Evolutionary conservation across 2,888 invertebrate species (phyloP), one percentile per base, ranked within the genome.

Genomic region (Uropetala carovei): DNA sequence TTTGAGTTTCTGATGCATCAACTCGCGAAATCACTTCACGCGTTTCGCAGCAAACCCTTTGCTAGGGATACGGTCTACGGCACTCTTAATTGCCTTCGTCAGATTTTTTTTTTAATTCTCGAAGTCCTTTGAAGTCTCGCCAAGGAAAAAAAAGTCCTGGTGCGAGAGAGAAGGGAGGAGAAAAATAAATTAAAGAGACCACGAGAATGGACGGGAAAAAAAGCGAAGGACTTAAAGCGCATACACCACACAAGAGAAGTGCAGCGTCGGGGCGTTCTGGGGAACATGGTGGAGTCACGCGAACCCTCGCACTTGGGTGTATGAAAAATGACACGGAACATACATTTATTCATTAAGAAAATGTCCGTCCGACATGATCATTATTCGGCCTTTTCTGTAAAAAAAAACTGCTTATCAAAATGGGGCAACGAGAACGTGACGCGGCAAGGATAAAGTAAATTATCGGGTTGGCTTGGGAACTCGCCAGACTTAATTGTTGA

Each of bases 21-120:
- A 60, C 86, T 86, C 60, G 86, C 86, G 60, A 86, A 86, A 86
- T 86, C 86, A 86, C 86, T 86, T 86, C 86, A 86, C 60, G 86
- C 86, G 59, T 30, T 86, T 27, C 60, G 9, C 27, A 60, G 22
- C 59, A 86, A 86, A 27, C 60, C 86, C 60, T 86, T 86, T 60
- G 86, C 86, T 59, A 86, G 60, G 60, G 86, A 86, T 60, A 86
- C 86, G 86, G 86, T 86, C 86, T 60, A 86, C 27, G 86, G 86
- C 60, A 30, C 60, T 86, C 86, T 60, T 86, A 86, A 86, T 86
- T 86, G 86, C 60, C 86, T 60, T 30, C 60, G 59, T 85, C 85
- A 16, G 5, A 60, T 60, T 86, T 86, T 86, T 86, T 86, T 16
- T 86, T 86, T 58, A 85, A 58, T 59, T 59, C 59, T 59, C 59